Percentiles rank a stretch among this genome's conserved stretches.
These are phyloP conservation scores for Esox masquinongy DNA, from an alignment of 2,797 vertebrate genomes.

Conservation along the genomic window DNA sequence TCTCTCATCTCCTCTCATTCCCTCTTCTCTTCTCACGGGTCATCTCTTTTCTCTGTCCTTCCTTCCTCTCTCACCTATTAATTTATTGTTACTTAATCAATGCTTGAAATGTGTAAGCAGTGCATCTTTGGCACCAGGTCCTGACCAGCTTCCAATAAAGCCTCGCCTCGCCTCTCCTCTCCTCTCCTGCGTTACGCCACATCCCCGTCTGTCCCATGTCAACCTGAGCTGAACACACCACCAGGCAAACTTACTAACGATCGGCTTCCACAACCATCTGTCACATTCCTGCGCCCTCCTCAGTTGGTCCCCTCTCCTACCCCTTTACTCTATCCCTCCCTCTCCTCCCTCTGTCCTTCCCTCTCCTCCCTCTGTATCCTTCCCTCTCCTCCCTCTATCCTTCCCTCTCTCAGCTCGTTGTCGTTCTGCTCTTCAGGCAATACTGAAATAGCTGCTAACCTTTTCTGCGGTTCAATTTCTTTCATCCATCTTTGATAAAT, in stretches of 20 bases:
- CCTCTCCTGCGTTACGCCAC: slow-evolving; percentile 23
- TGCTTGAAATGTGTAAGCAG: slow-evolving; percentile 77
- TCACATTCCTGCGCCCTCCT: slow-evolving; percentile 62
- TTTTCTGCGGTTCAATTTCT: slow-evolving; percentile 37
- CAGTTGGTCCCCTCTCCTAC: neutral
- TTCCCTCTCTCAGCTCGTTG: slow-evolving; percentile 14
- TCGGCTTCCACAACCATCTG: slow-evolving; percentile 80
- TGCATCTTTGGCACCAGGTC: slow-evolving; percentile 72
- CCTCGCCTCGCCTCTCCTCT: neutral
- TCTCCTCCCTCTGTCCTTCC: slow-evolving; percentile 38
- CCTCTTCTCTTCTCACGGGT: neutral
- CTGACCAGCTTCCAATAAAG: slow-evolving; percentile 34
- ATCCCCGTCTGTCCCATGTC: slow-evolving; percentile 80
- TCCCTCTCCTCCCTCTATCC: slow-evolving; percentile 12
- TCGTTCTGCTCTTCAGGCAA: slow-evolving; percentile 1
- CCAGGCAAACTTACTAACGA: slow-evolving; percentile 76
- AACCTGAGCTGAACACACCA: slow-evolving; percentile 74
- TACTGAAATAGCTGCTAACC: slow-evolving; percentile 26
- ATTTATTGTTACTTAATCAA: slow-evolving; percentile 78
- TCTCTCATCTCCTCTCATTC: neutral
- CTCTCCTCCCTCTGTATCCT: slow-evolving; percentile 33
- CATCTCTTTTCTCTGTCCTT: slow-evolving; percentile 14
- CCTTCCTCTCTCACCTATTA: slow-evolving; percentile 46
- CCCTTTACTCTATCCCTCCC: slow-evolving; percentile 25
- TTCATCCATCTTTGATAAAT: slow-evolving; percentile 34